Base-by-base conservation (phyloP, 2,888 invertebrate species). In the Erynnis tages region DNA sequence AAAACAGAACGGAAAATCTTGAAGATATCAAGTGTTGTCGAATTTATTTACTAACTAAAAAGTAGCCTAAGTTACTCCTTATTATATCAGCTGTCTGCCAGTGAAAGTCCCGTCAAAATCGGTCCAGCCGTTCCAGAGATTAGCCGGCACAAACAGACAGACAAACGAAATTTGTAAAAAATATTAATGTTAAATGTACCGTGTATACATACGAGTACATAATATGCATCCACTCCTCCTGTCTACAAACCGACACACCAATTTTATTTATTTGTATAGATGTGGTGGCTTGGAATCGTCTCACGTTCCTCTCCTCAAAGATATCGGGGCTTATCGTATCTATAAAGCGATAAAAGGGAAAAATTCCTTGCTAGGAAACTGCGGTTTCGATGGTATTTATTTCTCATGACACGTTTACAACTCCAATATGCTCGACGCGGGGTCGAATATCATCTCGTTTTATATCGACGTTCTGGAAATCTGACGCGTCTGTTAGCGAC, bases 271-370 rank as follows among this genome's bases (percentile, higher is more conserved):
- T n/a, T n/a, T n/a, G n/a, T n/a, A n/a, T n/a, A n/a, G n/a, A 56
- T 52, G 47, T 44, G 47, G 47, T 57, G 35, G 53, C 44, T 35
- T 32, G 38, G 38, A 52, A 54, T 57, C 56, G 41, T 41, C 58
- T 58, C 57, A 56, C 60, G 59, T 58, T 50, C 38, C 58, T 50
- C 29, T 35, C 14, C 49, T 57, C 54, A 46, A 55, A 55, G 59
- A 55, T 61, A 57, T 58, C 57, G 47, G 53, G 53, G 53, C 61
- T 63, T 64, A 64, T 62, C 60, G 56, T 53, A 54, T 54, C 55
- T 54, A 54, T 53, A 55, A 41, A 55, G 54, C 55, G 60, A 62
- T 61, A 61, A 55, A 55, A 53, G 54, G 48, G 54, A 44, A 44
- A 35, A 29, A 44, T 34, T 49, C 46, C 32, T 49, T 41, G 17